Conservation (phyloP, 2,113 vertebrate genomes). For the Prinia subflava region DNA sequence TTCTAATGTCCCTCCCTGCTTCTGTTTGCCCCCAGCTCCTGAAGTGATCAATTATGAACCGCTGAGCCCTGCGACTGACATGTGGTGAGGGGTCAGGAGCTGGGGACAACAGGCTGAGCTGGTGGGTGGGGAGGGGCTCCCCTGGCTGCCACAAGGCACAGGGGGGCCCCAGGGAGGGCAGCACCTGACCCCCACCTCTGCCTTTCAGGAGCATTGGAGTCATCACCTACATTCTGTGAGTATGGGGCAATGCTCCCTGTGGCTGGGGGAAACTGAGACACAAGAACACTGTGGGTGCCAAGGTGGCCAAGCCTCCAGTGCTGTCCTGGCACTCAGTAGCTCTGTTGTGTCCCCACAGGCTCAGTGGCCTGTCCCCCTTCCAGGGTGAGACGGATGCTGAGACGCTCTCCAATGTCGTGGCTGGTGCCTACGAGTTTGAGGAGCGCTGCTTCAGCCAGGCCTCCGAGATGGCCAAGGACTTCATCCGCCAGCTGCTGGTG, state of each 20-base stretch:
- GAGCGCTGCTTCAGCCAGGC: slow-evolving; percentile 70
- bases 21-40: slow-evolving; percentile 49
- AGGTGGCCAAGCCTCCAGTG: rapidly evolving
- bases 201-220: slow-evolving; percentile 80
- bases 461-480: slow-evolving; percentile 78
- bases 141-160: background rate
- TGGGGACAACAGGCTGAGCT: rapidly evolving
- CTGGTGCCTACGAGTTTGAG: slow-evolving; percentile 74
- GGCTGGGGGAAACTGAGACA: background rate
- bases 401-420: slow-evolving; percentile 74
- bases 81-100: slow-evolving; percentile 72
- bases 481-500: slow-evolving; percentile 79
- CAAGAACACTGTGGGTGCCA: rapidly evolving
- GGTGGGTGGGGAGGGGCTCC: background rate
- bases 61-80: slow-evolving; percentile 72
- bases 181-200: background rate
- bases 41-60: slow-evolving; percentile 78
- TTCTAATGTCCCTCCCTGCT: background rate
- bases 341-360: slow-evolving; percentile 52
- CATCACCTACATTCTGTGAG: slow-evolving; percentile 83
- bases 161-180: background rate
- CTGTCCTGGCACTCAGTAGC: background rate
- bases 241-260: background rate
- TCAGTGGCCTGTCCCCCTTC: slow-evolving; percentile 86
- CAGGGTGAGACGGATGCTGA: slow-evolving; percentile 77